These are phyloP conservation scores for Pherbina coryleti DNA, from an alignment of 2,888 invertebrate genomes.

Conservation along the genomic window DNA sequence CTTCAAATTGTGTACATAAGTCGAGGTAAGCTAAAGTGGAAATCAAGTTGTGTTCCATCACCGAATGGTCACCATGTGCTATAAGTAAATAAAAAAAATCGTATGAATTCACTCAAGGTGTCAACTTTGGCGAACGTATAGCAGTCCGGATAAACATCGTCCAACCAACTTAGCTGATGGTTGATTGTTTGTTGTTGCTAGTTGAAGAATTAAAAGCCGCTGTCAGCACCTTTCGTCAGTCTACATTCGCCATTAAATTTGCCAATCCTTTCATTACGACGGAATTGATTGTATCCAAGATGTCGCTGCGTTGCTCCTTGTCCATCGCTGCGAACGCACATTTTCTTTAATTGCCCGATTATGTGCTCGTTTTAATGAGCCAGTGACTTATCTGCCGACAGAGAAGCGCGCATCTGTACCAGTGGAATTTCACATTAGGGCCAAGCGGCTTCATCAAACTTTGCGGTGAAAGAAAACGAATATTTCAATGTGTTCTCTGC, in stretches of 20 bases:
- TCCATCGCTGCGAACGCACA: neutral
- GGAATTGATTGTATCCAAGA: slow-evolving; percentile 13
- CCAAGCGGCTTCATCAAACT: neutral
- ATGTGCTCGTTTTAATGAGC: slow-evolving; percentile 17
- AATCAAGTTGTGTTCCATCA: no score
- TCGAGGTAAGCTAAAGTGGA: no score
- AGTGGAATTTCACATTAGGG: slow-evolving; percentile 29
- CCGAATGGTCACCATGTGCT: no score
- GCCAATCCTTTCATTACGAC: slow-evolving; percentile 2
- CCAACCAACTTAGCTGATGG: neutral
- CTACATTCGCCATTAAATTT: slow-evolving; percentile 8
- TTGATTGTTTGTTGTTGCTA: neutral
- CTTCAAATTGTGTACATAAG: no score
- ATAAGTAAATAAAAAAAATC: no score
- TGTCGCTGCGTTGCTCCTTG: neutral
- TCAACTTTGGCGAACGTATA: neutral
- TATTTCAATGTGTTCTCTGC: neutral
- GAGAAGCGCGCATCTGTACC: neutral
- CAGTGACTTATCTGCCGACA: slow-evolving; percentile 32
- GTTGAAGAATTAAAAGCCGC: neutral
- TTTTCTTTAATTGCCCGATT: slow-evolving; percentile 32
- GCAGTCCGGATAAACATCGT: neutral
- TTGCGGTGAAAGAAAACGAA: neutral
- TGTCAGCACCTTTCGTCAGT: slow-evolving; percentile 16
- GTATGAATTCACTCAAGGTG: slow-evolving; percentile 7